These are phyloP conservation scores for Crotalus helleri DNA, from an alignment of 2,113 vertebrate species.

Conservation along the genomic window DNA sequence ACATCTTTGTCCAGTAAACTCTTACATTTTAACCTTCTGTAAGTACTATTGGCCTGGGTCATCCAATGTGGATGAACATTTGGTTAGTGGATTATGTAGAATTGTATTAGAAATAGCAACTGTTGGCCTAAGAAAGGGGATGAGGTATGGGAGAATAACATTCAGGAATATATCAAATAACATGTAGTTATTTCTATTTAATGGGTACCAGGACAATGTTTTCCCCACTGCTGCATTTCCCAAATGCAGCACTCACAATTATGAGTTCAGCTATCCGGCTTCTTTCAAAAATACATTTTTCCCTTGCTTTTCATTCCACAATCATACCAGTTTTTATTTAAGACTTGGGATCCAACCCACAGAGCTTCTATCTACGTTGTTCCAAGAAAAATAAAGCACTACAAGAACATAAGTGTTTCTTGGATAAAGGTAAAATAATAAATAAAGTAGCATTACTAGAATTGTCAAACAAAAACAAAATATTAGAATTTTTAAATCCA, in stretches of 20 bases:
- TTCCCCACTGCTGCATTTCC: background rate
- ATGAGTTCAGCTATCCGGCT: constrained; percentile 53
- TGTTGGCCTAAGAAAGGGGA: background rate
- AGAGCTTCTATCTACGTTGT: background rate
- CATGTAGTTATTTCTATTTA: background rate
- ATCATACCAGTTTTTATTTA: constrained; percentile 48
- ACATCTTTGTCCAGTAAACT: background rate
- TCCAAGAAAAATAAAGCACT: constrained; percentile 3
- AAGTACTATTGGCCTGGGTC: background rate
- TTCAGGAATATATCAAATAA: background rate
- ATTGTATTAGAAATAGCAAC: background rate
- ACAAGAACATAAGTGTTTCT: background rate
- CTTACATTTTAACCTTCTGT: background rate
- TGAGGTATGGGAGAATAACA: background rate
- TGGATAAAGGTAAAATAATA: constrained; percentile 60
- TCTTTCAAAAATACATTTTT: constrained; percentile 57
- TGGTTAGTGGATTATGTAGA: background rate
- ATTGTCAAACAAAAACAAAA: constrained; percentile 66
- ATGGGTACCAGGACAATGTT: background rate
- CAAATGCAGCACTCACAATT: constrained; percentile 42
- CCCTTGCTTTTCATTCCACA: constrained; percentile 58
- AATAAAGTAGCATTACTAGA: constrained; percentile 72
- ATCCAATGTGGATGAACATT: background rate
- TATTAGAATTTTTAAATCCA: constrained; percentile 47
- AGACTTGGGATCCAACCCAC: constrained; percentile 5